Base-by-base conservation (phyloP, 1,140 invertebrate genomes). In the Sitophilus oryzae region DNA sequence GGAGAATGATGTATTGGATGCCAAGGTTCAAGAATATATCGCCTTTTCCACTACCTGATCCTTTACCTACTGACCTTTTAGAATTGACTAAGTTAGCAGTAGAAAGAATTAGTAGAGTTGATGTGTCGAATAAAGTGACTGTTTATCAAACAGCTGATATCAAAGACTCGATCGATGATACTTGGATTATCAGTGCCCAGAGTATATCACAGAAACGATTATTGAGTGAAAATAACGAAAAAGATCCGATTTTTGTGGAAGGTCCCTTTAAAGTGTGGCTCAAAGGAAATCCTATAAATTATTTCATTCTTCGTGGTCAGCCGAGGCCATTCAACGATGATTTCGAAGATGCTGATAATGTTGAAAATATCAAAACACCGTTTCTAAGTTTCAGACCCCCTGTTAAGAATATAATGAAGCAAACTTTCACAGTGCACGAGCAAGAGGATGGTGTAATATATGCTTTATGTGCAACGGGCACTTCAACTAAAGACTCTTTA, bases 1-100 rank as follows among this genome's bases (percentile, higher is more conserved):
- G 84, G 77, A 78, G 93, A 40, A 94, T 98, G 88, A 83, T 92
- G 77, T 99, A 98, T 68, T 99, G 96, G 96, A 88, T 96, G 85
- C 93, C 95, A 2, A 98, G 98, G 72, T 93, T 98, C 65, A 90
- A 85, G 66, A 85, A 97, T 71, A 69, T 86, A 0, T 93, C 91
- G 60, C 96, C 96, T 1, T 98, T 89, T 83, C 82, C 83, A 1
- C 68, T 96, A 35, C 91, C 94, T 0, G 76, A 82, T 23, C 77
- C 82, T 1, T 59, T 89, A 22, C 88, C 90, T 1, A 77, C 76
- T 61, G 85, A 94, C 66, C 74, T 79, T 1, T 73, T 87, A 5
- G 85, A 91, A 71, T 68, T 98, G n/a, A 93, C 94, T 0, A 83
- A 82, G 65, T 52, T 95, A 20, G 93, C 93, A 0, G 82, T 99